phyloP scores from a whole-genome alignment of 2,888 invertebrate genomes.

The Calameuta filiformis region DNA sequence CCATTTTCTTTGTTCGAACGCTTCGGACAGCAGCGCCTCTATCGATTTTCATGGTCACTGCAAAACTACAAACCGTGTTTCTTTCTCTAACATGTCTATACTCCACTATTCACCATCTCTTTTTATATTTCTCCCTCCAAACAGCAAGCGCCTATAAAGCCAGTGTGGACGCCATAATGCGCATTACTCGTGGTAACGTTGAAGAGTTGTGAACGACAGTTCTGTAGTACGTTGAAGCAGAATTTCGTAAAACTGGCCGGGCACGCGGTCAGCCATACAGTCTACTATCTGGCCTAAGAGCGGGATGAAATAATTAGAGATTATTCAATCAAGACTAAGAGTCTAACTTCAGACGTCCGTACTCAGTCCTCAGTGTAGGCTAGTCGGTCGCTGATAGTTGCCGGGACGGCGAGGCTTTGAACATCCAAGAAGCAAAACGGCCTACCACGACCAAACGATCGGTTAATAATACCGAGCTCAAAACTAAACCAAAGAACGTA shows the following conservation, averaged over 20 bases:
- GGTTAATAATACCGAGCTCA: neutral
- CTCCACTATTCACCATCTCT: neutral
- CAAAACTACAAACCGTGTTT: neutral
- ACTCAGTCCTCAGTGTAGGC: conserved; percentile 66
- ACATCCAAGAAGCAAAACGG: neutral
- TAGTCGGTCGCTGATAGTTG: conserved; percentile 62
- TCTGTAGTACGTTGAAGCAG: neutral
- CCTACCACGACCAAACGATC: neutral
- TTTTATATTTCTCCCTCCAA: conserved; percentile 8
- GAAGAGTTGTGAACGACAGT: neutral
- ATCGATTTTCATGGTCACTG: conserved; percentile 12
- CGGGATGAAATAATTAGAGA: conserved; percentile 55
- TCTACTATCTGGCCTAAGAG: conserved; percentile 21
- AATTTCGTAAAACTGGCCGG: conserved; percentile 14
- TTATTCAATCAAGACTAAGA: conserved; percentile 44
- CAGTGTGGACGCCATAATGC: conserved; percentile 14
- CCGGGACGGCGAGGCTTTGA: conserved; percentile 4
- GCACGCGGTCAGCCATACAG: conserved; percentile 23
- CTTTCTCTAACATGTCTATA: neutral
- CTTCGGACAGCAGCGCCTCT: conserved; percentile 15
- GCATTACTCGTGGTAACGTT: conserved; percentile 18
- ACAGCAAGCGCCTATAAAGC: conserved; percentile 7
- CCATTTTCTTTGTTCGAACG: conserved; percentile 6
- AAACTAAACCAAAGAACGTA: neutral
- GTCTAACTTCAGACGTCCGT: conserved; percentile 57